Evolutionary conservation across 2,888 invertebrate genomes (phyloP).

Genomic region (Barypeithes pellucidus): DNA sequence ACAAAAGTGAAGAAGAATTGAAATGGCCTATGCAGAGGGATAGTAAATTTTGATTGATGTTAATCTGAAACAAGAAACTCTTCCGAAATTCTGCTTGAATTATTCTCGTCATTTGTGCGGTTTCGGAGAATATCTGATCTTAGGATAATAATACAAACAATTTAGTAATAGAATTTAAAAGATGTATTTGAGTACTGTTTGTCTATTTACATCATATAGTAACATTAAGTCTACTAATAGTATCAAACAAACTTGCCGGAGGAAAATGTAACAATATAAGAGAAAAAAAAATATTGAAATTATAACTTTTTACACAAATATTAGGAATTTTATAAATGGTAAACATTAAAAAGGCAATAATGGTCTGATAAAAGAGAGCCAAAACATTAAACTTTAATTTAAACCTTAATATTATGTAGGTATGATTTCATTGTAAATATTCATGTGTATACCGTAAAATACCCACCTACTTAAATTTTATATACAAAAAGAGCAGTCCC

Average conservation of each 20-base stretch:
- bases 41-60: too few species aligned
- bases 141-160: constrained; percentile 2
- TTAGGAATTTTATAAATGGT: constrained; percentile 3
- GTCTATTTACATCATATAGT: constrained; percentile 64
- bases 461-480: constrained; percentile 28
- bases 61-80: too few species aligned
- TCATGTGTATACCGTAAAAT: constrained; percentile 26
- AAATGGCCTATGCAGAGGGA: too few species aligned
- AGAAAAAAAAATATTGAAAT: constrained; percentile 12
- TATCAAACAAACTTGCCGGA: constrained; percentile 61
- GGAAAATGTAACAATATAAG: constrained; percentile 44
- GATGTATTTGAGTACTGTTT: constrained; percentile 65
- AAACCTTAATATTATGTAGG: constrained; percentile 32
- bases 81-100: too few species aligned
- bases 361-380: constrained; percentile 43
- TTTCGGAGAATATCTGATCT: too few species aligned
- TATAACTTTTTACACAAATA: constrained; percentile 25
- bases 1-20: too few species aligned
- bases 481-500: constrained; percentile 36
- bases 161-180: constrained; percentile 63
- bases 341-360: constrained; percentile 29
- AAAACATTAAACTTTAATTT: constrained; percentile 35
- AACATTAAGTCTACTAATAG: constrained; percentile 63
- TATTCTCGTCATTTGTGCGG: too few species aligned
- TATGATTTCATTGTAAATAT: constrained; percentile 34